Evolutionary conservation across 2,113 vertebrate species (phyloP).

Genomic region (Odocoileus virginianus): DNA sequence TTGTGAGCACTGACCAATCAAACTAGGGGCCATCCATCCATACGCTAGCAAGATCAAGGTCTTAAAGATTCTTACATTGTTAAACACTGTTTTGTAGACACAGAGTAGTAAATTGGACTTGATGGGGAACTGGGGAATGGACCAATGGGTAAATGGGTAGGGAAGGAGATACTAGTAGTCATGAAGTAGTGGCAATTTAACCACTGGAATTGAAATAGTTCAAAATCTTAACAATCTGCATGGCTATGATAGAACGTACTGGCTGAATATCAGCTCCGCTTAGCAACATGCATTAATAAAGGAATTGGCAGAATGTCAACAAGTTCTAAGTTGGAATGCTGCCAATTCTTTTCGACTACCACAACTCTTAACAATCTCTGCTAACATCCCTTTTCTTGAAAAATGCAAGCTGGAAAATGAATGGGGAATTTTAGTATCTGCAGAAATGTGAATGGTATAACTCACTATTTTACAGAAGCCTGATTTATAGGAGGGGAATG

Average conservation of each 20-base stretch:
- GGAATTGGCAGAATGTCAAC: conserved; percentile 59
- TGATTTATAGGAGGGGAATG: conserved; percentile 69
- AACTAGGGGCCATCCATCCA: neutral
- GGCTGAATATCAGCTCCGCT: neutral
- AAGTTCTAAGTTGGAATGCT: conserved; percentile 30
- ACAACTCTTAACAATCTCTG: conserved; percentile 42
- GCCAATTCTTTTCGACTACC: conserved; percentile 48
- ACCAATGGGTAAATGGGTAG: neutral
- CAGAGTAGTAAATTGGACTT: neutral
- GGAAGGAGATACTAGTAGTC: neutral
- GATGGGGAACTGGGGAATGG: fast-evolving
- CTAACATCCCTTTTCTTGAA: conserved; percentile 51
- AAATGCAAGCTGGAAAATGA: conserved; percentile 68
- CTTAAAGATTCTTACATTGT: neutral
- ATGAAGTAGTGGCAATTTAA: neutral
- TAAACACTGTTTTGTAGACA: neutral
- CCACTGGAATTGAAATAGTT: neutral
- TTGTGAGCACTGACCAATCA: neutral
- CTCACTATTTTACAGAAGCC: conserved; percentile 65
- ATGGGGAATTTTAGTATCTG: conserved; percentile 70
- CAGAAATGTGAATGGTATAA: conserved; percentile 72
- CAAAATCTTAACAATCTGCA: neutral
- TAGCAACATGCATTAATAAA: conserved; percentile 44
- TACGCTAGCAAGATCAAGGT: neutral
- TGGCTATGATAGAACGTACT: neutral